A percentile compares a stretch with the other conserved stretches of the same genome.
Conservation (phyloP, 2,888 invertebrate genomes). For the Seladonia tumulorum region DNA sequence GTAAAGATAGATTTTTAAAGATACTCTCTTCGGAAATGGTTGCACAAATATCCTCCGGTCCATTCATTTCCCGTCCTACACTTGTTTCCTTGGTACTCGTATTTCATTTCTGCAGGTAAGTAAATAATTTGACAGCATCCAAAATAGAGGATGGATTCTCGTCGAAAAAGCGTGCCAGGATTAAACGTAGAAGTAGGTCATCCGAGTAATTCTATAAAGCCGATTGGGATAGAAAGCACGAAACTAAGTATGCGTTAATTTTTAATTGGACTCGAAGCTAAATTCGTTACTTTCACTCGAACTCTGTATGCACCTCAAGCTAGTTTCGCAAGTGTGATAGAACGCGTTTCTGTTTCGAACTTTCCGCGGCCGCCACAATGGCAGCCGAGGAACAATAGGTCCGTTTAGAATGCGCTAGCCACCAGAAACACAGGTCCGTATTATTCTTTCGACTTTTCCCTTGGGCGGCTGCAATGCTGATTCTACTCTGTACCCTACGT, state of each 20-base stretch:
- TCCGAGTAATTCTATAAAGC: too few species aligned
- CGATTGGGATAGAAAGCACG: not conserved
- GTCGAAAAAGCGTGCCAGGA: not conserved
- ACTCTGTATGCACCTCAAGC: not conserved
- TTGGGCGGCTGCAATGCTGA: not conserved
- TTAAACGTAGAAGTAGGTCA: not conserved
- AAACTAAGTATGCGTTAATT: not conserved
- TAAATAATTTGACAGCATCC: not conserved
- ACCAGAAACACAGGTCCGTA: not conserved
- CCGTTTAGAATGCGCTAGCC: not conserved
- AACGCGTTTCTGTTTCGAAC: not conserved
- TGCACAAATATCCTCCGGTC: too few species aligned
- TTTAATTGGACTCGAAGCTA: not conserved
- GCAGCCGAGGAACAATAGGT: not conserved
- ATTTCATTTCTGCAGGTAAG: not conserved
- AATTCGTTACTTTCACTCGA: not conserved
- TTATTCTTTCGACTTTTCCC: conserved; percentile 12
- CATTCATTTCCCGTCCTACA: too few species aligned
- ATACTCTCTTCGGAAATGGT: too few species aligned
- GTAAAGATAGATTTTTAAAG: too few species aligned
- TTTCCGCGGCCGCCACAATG: not conserved
- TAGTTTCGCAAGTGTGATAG: not conserved
- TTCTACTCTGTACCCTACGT: not conserved
- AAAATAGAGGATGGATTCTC: not conserved
- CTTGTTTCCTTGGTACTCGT: too few species aligned